Base-by-base conservation (phyloP, 2,797 vertebrate genomes). In the Aratinga solstitialis region DNA sequence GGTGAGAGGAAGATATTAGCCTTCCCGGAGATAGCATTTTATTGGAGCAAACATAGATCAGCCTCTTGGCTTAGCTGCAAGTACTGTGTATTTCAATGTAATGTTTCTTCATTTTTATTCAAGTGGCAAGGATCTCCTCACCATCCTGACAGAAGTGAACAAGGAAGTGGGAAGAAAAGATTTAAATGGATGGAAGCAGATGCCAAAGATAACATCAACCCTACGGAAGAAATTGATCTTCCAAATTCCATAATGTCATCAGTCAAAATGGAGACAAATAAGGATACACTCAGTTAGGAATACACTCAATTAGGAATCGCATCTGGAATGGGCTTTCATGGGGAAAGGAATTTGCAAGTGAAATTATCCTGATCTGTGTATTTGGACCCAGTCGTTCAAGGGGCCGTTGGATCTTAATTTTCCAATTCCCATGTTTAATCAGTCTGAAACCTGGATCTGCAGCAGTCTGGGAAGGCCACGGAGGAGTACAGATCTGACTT, bases 121-220 rank as follows among this genome's bases (percentile, higher is more conserved):
- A 96, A 98, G 98, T 3, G 1, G 3, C 0, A 5, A 45, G 36
- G 97, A 98, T 76, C 94, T 99, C 1, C 5, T 97, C n/a, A 50
- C 86, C 47, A 97, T 98, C 82, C 96, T 99, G 96, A 98, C 98
- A 11, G 95, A 96, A 42, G 98, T 99, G 84, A 99, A 98, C 96
- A 76, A 95, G 13, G 97, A 98, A 59, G 97, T 99, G 90, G 96
- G 97, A 96, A 32, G 27, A 88, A 90, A 43, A 84, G 63, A 36
- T 1, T 96, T 82, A 47, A 7, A 8, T 4, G 13, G 0, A 11
- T 2, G 3, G 73, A 98, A 98, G 56, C 98, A 98, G 94, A 98
- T 99, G 98, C 98, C 98, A 6, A 83, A 98, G 93, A 98, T 98
- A 75, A 98, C 95, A 43, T 98, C 98, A 94, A 99, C 98, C 7